Evolutionary conservation across 2,888 invertebrate genomes (phyloP).

Genomic region (Deilephila porcellus): DNA sequence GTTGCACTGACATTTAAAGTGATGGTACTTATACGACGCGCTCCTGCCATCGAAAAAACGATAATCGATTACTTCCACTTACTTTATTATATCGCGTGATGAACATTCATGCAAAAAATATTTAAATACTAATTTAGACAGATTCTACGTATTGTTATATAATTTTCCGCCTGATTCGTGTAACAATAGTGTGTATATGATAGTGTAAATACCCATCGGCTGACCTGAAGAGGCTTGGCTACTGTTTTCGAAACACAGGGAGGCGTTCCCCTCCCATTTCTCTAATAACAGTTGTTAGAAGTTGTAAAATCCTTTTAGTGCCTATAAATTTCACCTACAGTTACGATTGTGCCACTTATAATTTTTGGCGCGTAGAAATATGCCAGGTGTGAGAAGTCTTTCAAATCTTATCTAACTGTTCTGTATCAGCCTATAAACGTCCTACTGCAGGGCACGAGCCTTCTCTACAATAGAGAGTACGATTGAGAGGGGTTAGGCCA

Average conservation of each 20-base stretch:
- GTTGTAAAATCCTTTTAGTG: background rate
- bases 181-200: background rate
- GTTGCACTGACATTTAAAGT: slow-evolving; percentile 20
- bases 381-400: background rate
- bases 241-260: background rate
- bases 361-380: slow-evolving; percentile 1
- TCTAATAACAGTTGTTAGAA: slow-evolving; percentile 6
- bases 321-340: background rate
- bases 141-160: background rate
- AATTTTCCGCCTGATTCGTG: background rate
- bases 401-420: background rate
- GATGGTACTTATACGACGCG: slow-evolving; percentile 1
- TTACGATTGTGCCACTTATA: background rate
- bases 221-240: background rate
- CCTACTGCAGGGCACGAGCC: too few relatives aligned
- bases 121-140: background rate
- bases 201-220: background rate
- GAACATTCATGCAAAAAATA: slow-evolving; percentile 3
- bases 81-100: slow-evolving; percentile 28
- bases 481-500: too few relatives aligned
- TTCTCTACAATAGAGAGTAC: too few relatives aligned
- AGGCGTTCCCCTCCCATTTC: background rate
- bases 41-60: background rate
- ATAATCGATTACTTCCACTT: slow-evolving; percentile 4
- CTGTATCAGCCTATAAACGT: too few relatives aligned